Conservation (phyloP, 1,140 invertebrate species). For the Drusus annulatus region DNA sequence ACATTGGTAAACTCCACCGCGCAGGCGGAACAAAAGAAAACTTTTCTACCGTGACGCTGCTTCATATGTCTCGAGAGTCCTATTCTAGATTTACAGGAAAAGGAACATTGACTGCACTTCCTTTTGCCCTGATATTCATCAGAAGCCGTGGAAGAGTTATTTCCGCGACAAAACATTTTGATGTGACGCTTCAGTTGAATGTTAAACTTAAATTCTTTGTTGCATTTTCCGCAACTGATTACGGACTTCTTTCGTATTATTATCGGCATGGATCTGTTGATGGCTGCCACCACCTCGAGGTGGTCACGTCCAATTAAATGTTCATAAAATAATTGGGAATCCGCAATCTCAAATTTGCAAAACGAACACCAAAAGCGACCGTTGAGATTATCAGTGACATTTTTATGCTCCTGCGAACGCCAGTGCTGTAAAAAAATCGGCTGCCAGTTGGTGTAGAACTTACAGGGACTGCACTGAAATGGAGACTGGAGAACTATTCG, state of each 20-base stretch:
- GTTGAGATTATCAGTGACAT: conserved; percentile 68
- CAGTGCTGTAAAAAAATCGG: conserved; percentile 83
- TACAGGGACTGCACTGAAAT: conserved; percentile 87
- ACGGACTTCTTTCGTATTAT: conserved; percentile 80
- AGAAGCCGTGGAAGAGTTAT: conserved; percentile 69
- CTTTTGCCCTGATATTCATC: conserved; percentile 78
- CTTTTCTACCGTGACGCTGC: conserved; percentile 70
- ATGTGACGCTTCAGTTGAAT: conserved; percentile 79
- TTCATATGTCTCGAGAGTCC: conserved; percentile 79
- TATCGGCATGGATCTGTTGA: conserved; percentile 85
- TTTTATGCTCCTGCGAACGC: conserved; percentile 76
- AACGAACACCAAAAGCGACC: conserved; percentile 83
- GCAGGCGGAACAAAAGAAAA: conserved; percentile 80
- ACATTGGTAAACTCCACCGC: conserved; percentile 75
- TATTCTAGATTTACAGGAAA: conserved; percentile 74
- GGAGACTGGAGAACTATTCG: conserved; percentile 84
- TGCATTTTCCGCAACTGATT: conserved; percentile 76
- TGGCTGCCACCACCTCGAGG: conserved; percentile 79
- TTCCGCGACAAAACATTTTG: conserved; percentile 70
- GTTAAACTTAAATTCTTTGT: conserved; percentile 78
- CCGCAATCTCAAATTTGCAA: conserved; percentile 81
- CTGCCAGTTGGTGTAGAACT: conserved; percentile 87
- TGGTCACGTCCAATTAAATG: conserved; percentile 81
- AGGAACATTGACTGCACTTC: conserved; percentile 73
- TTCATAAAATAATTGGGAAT: conserved; percentile 76